These are phyloP conservation scores for Andrena bicolor DNA, from an alignment of 2,888 invertebrate species.

Conservation along the genomic window DNA sequence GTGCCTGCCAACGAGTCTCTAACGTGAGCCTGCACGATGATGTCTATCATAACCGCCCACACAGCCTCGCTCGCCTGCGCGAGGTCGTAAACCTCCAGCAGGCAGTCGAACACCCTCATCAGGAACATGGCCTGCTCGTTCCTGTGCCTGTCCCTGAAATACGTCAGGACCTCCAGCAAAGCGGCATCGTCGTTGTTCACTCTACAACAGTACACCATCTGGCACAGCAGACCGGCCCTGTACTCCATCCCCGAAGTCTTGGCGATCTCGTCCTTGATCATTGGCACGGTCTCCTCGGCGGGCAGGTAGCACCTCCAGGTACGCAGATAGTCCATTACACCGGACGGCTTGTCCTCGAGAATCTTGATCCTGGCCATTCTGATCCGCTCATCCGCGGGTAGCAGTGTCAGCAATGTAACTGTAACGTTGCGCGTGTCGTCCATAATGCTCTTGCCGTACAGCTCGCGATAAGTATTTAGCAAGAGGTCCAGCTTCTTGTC, in stretches of 20 bases:
- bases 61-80: slow-evolving; percentile 67
- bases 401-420: slow-evolving; percentile 59
- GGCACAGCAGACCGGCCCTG: slow-evolving; percentile 65
- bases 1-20: slow-evolving; percentile 13
- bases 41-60: slow-evolving; percentile 77
- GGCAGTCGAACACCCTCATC: slow-evolving; percentile 25
- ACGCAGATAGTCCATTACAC: not conserved
- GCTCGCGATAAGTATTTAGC: slow-evolving; percentile 65
- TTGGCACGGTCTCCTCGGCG: slow-evolving; percentile 66
- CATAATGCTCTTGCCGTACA: slow-evolving; percentile 69
- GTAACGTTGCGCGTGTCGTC: slow-evolving; percentile 60
- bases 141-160: slow-evolving; percentile 75
- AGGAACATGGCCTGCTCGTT: slow-evolving; percentile 75
- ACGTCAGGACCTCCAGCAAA: slow-evolving; percentile 74
- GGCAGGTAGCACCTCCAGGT: slow-evolving; percentile 78
- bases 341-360: not conserved
- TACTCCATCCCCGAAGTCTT: slow-evolving; percentile 48
- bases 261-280: slow-evolving; percentile 71
- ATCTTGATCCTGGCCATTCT: slow-evolving; percentile 72
- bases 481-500: slow-evolving; percentile 65
- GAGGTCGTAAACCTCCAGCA: slow-evolving; percentile 68
- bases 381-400: slow-evolving; percentile 74
- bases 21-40: slow-evolving; percentile 63
- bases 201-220: slow-evolving; percentile 78
- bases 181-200: slow-evolving; percentile 77